Evolutionary conservation across 2,797 vertebrate species (phyloP).

Genomic region (Poecilia velifera): DNA sequence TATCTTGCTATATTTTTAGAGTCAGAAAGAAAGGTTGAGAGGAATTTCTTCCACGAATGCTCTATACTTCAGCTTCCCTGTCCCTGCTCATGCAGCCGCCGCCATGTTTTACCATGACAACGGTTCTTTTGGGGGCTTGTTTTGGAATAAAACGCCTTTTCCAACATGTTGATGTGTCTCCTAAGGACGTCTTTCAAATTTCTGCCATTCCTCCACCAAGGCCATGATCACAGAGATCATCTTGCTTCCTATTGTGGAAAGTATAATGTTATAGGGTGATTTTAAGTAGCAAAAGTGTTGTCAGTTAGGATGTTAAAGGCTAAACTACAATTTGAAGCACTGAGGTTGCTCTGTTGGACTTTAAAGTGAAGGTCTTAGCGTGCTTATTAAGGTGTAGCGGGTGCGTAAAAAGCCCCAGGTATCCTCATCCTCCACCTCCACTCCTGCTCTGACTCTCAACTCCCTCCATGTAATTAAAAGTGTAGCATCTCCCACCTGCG

Average conservation of each 20-base stretch:
- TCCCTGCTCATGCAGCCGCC: neutral
- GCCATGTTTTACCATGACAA: neutral
- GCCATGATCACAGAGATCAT: neutral
- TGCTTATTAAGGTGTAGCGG: conserved; percentile 67
- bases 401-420: conserved; percentile 69
- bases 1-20: neutral
- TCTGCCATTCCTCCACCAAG: neutral
- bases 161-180: neutral
- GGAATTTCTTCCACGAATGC: neutral
- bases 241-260: neutral
- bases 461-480: conserved; percentile 78
- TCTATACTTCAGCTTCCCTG: neutral
- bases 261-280: neutral
- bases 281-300: neutral
- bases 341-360: conserved; percentile 60
- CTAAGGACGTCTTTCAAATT: neutral
- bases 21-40: neutral
- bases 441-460: conserved; percentile 49
- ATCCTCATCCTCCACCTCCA: conserved; percentile 28
- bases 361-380: conserved; percentile 54
- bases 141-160: neutral
- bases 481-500: conserved; percentile 68
- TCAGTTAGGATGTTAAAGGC: conserved; percentile 7
- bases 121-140: neutral
- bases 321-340: conserved; percentile 3